Percentiles rank a stretch among this genome's conserved stretches.
Conservation (phyloP, 1,140 invertebrate species). For the Psix sp. region DNA sequence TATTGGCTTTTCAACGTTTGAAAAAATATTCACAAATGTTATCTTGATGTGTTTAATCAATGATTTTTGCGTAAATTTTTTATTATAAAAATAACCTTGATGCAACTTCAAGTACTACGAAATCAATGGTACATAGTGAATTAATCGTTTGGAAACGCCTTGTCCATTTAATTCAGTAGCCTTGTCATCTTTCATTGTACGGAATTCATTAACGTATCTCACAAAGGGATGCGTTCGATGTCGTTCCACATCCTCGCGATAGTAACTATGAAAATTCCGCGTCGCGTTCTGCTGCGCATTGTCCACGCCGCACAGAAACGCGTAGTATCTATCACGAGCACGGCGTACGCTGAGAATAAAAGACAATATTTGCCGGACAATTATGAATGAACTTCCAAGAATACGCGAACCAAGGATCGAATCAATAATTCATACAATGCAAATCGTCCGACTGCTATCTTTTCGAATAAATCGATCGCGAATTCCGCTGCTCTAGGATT, state of each 20-base stretch:
- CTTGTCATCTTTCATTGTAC: slow-evolving; percentile 1
- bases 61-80: too few species aligned
- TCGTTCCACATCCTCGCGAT: slow-evolving; percentile 14
- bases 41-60: too few species aligned
- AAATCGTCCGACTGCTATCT: slow-evolving; percentile 17
- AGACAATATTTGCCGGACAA: slow-evolving; percentile 43
- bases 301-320: slow-evolving; percentile 13
- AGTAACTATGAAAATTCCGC: slow-evolving; percentile 24
- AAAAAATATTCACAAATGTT: too few species aligned
- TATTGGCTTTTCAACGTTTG: too few species aligned
- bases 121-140: background rate
- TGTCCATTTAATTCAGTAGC: slow-evolving; percentile 7
- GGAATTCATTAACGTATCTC: slow-evolving; percentile 20
- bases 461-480: slow-evolving; percentile 19
- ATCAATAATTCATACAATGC: slow-evolving; percentile 44
- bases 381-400: slow-evolving; percentile 48
- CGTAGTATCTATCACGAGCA: slow-evolving; percentile 20
- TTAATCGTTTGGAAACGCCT: slow-evolving; percentile 5
- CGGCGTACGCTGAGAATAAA: slow-evolving; percentile 31
- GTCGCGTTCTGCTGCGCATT: slow-evolving; percentile 23
- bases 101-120: too few species aligned
- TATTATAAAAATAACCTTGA: too few species aligned
- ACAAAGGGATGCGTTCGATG: slow-evolving; percentile 9
- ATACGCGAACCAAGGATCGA: slow-evolving; percentile 16
- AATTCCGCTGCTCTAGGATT: slow-evolving; percentile 1